These are phyloP conservation scores for Brienomyrus brachyistius DNA, from an alignment of 2,113 vertebrate genomes.

Conservation along the genomic window DNA sequence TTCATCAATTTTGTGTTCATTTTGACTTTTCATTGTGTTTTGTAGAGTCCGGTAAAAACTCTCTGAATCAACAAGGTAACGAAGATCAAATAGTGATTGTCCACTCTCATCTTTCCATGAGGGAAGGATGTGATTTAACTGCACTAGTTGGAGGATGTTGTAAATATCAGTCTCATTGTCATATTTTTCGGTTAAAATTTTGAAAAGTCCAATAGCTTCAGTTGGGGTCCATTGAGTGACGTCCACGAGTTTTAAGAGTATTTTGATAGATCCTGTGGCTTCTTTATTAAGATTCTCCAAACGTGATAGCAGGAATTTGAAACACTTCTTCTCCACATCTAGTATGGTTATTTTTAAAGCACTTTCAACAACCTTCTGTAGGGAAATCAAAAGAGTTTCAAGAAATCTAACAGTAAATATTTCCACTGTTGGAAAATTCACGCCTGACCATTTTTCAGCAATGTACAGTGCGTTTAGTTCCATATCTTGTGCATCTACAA, in stretches of 20 bases:
- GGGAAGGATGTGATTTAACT: background rate
- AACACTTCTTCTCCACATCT: background rate
- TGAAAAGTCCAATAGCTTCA: background rate
- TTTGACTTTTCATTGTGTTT: background rate
- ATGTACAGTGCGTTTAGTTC: background rate
- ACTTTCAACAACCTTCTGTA: background rate
- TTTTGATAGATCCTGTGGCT: background rate
- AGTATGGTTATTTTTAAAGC: background rate
- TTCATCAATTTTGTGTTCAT: background rate
- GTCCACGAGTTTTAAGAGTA: background rate
- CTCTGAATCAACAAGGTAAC: background rate
- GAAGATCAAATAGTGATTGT: background rate
- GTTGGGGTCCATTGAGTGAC: background rate
- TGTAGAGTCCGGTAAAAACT: background rate
- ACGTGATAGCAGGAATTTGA: background rate
- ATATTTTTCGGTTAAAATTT: background rate
- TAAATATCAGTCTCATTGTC: background rate
- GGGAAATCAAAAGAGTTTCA: background rate
- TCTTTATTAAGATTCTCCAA: background rate
- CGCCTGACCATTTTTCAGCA: background rate
- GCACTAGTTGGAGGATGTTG: constrained; percentile 1
- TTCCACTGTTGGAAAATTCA: background rate
- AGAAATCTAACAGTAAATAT: background rate
- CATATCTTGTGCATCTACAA: background rate
- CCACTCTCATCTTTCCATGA: background rate